phyloP scores from a whole-genome alignment of 2,797 vertebrate genomes.

The Danio albolineatus region DNA sequence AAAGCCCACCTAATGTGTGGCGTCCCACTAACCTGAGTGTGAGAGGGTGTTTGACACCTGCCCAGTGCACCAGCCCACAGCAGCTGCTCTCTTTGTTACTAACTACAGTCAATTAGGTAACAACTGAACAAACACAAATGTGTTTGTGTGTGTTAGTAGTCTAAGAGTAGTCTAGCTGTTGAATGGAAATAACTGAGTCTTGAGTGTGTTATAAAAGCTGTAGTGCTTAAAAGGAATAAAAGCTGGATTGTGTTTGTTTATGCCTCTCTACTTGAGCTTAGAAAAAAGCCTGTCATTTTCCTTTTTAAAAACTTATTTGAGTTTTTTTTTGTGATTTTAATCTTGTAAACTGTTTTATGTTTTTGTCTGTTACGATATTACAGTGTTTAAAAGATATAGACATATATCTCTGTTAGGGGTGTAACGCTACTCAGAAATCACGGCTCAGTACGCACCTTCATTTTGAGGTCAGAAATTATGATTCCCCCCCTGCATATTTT shows the following conservation, averaged over 20 bases:
- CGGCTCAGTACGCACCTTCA: no score
- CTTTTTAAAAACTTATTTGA: no score
- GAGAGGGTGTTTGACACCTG: constrained; percentile 58
- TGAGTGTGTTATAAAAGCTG: constrained; percentile 39
- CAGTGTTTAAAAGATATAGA: no score
- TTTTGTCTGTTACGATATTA: no score
- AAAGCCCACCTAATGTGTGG: constrained; percentile 45
- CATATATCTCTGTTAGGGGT: no score
- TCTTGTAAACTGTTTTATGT: no score
- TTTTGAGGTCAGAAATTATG: no score
- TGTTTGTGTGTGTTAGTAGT: constrained; percentile 58
- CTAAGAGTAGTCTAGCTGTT: constrained; percentile 45
- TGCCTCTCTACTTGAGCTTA: no score
- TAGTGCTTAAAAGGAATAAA: constrained; percentile 20
- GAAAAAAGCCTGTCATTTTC: no score
- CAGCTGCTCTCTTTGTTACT: constrained; percentile 64
- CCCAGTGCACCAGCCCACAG: constrained; percentile 58
- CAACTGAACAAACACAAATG: constrained; percentile 61
- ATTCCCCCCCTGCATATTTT: no score
- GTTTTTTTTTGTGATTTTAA: no score
- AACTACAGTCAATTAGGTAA: constrained; percentile 61
- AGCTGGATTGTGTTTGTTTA: not conserved
- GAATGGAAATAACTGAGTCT: constrained; percentile 43
- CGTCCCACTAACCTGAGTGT: constrained; percentile 48
- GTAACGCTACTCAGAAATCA: no score